Base-by-base conservation (phyloP, 1,140 invertebrate species). In the Meloidogyne hapla region DNA sequence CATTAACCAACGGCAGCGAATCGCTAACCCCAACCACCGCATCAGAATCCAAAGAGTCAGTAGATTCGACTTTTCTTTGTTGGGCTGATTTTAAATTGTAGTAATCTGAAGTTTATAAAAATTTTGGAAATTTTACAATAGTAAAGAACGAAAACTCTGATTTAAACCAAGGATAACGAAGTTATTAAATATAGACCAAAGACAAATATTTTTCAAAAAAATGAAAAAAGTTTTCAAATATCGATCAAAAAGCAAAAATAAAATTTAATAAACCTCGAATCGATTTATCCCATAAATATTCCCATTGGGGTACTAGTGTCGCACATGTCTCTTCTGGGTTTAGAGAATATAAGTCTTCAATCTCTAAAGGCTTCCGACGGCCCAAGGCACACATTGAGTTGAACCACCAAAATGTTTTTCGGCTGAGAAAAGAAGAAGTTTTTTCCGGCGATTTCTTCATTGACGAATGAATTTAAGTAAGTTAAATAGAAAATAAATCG, bases 351-450 rank as follows among this genome's bases (percentile, higher is more conserved):
- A 87, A 67, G 45, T 87, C 85, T n/a, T 79, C 79, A 12, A 86
- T 63, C 69, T 83, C 83, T 8, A 86, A 65, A 62, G 85, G 83
- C 62, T 85, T 83, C 13, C 56, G 70, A 0, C 79, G 64, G 10
- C 85, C 85, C 13, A 80, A 38, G 33, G 80, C 74, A 8, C 83
- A 83, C 12, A 86, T 40, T 12, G 65, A 48, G 65, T 84, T 87
- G 78, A 87, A 86, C 84, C 84, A 86, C 85, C 84, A 87, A 13
- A 86, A 66, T 1, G 79, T 84, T 69, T 85, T 77, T 15, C 84
- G 78, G 65, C 80, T 86, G 2, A 87, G 21, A 56, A 85, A 85
- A 9, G 84, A 85, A 56, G 75, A 82, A 3, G 73, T 23, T 12
- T 73, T 87, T 70, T 85, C 84, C 8, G 84, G 82, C 33, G 83